Percentiles rank a stretch among this genome's conserved stretches.
phyloP scores from a whole-genome alignment of 2,113 vertebrate species.

The Rhinichthys klamathensis region DNA sequence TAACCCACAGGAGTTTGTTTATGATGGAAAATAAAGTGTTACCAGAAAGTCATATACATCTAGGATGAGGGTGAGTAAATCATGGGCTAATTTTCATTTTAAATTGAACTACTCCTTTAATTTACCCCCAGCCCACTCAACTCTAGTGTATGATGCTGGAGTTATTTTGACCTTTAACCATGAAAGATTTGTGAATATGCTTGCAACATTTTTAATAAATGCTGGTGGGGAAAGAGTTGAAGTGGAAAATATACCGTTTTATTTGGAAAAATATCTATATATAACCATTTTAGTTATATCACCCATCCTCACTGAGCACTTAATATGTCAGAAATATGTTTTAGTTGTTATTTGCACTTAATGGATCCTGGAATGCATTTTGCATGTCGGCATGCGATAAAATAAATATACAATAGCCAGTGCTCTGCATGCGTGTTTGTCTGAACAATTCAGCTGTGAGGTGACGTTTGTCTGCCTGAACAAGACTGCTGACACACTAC shows the following conservation, averaged over 20 bases:
- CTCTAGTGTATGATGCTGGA: no score
- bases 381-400: background rate
- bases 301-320: background rate
- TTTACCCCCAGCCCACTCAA: no score
- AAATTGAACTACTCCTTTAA: no score
- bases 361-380: background rate
- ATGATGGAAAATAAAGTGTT: no score
- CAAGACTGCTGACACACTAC: background rate
- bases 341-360: background rate
- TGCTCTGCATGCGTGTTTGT: slow-evolving; percentile 4
- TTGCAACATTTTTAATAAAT: no score
- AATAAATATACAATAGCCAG: background rate
- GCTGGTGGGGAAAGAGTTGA: background rate
- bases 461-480: background rate
- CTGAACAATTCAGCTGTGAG: background rate
- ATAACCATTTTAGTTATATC: background rate
- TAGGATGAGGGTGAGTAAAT: no score
- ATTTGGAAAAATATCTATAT: background rate
- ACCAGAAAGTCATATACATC: no score
- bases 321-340: background rate
- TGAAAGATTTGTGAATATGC: no score
- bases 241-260: background rate
- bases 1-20: no score
- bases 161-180: no score
- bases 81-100: no score